These are phyloP conservation scores for Lepeophtheirus nordmannii DNA, from an alignment of 2,888 invertebrate genomes.

Conservation along the genomic window DNA sequence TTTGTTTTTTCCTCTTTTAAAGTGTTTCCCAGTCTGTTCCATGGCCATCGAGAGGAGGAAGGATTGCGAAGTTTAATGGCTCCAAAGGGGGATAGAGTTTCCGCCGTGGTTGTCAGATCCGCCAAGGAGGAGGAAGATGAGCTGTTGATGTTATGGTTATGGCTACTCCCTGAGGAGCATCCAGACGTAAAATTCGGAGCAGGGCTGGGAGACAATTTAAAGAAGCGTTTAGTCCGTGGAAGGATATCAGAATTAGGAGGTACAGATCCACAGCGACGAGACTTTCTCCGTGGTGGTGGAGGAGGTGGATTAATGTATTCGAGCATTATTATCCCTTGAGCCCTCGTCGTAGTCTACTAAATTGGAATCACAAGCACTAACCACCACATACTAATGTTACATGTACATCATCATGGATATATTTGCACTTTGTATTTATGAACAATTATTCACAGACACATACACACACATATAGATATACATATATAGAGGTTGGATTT, in stretches of 20 bases:
- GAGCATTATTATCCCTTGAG: not conserved
- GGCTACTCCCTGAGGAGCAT: not conserved
- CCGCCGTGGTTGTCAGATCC: not conserved
- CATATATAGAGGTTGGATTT: no score
- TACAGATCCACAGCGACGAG: not conserved
- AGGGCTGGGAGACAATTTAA: not conserved
- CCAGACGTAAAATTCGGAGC: not conserved
- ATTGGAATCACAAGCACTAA: no score
- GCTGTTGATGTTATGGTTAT: not conserved
- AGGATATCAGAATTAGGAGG: not conserved
- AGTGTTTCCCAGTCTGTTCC: not conserved
- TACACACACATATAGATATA: no score
- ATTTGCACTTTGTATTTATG: no score
- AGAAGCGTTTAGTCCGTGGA: not conserved
- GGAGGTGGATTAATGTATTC: not conserved
- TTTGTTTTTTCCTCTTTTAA: not conserved
- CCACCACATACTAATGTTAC: no score
- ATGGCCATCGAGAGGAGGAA: not conserved
- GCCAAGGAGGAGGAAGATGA: not conserved
- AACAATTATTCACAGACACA: no score
- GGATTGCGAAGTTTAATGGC: conserved; percentile 1
- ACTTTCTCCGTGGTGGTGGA: not conserved
- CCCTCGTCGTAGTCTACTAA: no score
- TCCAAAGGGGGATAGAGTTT: not conserved
- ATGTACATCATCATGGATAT: no score